Evolutionary conservation across 2,888 invertebrate species (phyloP).

Genomic region (Dynastes tityus): DNA sequence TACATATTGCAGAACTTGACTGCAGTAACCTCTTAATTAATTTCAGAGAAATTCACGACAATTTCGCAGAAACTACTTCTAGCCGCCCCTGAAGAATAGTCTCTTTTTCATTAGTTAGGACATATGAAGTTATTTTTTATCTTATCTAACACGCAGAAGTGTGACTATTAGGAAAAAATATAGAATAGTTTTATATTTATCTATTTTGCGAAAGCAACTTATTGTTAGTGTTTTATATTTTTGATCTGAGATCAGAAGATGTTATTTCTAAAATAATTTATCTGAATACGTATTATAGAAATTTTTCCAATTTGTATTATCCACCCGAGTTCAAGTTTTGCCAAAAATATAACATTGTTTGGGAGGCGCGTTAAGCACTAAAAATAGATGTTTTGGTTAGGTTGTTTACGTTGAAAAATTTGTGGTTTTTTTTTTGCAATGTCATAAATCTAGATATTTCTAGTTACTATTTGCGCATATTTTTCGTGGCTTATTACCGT

Average conservation of each 20-base stretch:
- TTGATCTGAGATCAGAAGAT: conserved; percentile 35
- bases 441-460: conserved; percentile 21
- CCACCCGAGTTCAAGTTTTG: neutral
- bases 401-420: conserved; percentile 19
- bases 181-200: neutral
- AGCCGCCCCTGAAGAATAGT: conserved; percentile 83
- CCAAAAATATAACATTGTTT: conserved; percentile 9
- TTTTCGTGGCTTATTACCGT: neutral
- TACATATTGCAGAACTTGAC: neutral
- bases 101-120: conserved; percentile 1
- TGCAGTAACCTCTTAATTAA: neutral
- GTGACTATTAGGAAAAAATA: neutral
- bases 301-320: neutral
- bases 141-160: conserved; percentile 47
- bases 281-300: neutral
- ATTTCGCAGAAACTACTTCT: conserved; percentile 82
- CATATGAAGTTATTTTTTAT: conserved; percentile 53
- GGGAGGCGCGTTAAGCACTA: neutral
- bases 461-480: conserved; percentile 17
- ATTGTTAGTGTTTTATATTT: conserved; percentile 12
- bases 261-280: conserved; percentile 23
- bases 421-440: neutral
- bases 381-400: conserved; percentile 30
- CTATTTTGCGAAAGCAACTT: conserved; percentile 34
- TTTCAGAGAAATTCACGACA: conserved; percentile 76